These are phyloP conservation scores for Oasisia sp. DNA, from an alignment of 2,888 invertebrate species.

Conservation along the genomic window DNA sequence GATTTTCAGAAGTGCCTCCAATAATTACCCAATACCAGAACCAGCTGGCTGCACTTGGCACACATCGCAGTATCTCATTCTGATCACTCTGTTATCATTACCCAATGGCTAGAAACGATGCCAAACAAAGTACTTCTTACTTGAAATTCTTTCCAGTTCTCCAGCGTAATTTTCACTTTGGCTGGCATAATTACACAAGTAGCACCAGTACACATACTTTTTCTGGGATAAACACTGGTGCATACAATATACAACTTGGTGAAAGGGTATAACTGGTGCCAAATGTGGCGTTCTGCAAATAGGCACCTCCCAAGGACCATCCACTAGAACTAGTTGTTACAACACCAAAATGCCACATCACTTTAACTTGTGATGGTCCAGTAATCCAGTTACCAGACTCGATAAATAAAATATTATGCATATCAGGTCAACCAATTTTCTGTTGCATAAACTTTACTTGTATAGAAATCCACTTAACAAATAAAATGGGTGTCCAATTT, in stretches of 20 bases:
- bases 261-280: neutral
- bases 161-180: too few relatives aligned
- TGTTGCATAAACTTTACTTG: neutral
- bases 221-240: neutral
- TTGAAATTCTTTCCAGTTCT: too few relatives aligned
- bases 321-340: neutral
- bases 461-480: too few relatives aligned
- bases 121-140: neutral
- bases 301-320: neutral
- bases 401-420: neutral
- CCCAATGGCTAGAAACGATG: neutral
- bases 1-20: too few relatives aligned
- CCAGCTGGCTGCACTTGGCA: slow-evolving; percentile 8
- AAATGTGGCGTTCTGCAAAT: neutral
- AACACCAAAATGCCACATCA: neutral
- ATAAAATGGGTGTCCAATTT: too few relatives aligned
- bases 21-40: neutral
- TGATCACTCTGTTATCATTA: neutral
- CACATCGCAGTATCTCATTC: neutral
- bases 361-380: neutral
- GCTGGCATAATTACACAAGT: too few relatives aligned
- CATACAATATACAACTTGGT: neutral
- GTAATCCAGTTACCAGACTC: neutral
- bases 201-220: neutral
- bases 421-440: neutral